phyloP scores from a whole-genome alignment of 2,888 invertebrate genomes.

The Caenorhabditis sinica region DNA sequence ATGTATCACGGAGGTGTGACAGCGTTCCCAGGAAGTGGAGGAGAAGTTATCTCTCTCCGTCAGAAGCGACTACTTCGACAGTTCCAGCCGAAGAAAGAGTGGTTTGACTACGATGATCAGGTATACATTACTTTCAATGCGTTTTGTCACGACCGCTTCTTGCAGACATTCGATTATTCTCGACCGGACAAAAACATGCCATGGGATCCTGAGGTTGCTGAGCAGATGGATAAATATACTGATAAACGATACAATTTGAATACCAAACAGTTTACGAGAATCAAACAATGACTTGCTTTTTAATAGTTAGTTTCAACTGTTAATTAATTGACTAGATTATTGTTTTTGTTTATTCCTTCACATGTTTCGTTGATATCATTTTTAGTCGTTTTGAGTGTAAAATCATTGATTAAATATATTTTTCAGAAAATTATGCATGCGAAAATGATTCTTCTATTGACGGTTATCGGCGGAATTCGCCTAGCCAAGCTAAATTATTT shows the following conservation, averaged over 20 bases:
- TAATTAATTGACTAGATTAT: not conserved
- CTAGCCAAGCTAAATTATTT: too few relatives aligned
- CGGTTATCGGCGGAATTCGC: too few relatives aligned
- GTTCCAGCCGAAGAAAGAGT: slow-evolving; percentile 82
- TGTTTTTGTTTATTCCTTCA: slow-evolving; percentile 6
- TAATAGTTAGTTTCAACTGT: slow-evolving; percentile 20
- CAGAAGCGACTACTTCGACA: slow-evolving; percentile 80
- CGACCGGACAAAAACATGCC: slow-evolving; percentile 79
- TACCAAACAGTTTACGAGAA: slow-evolving; percentile 72
- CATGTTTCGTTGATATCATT: not conserved
- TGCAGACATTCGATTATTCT: slow-evolving; percentile 73
- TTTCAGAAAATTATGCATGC: too few relatives aligned
- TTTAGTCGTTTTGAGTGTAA: not conserved
- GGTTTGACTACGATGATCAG: slow-evolving; percentile 83
- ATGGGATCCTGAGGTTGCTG: slow-evolving; percentile 82
- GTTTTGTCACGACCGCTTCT: not conserved
- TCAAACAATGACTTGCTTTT: slow-evolving; percentile 47
- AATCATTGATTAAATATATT: not conserved
- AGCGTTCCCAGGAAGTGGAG: slow-evolving; percentile 81
- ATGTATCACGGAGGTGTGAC: slow-evolving; percentile 82
- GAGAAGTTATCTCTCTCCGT: slow-evolving; percentile 78
- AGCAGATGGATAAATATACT: slow-evolving; percentile 80
- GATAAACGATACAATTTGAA: slow-evolving; percentile 78
- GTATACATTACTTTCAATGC: slow-evolving; percentile 11
- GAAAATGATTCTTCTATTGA: too few relatives aligned